phyloP scores from a whole-genome alignment of 2,888 invertebrate genomes.

The Melanophora roralis region DNA sequence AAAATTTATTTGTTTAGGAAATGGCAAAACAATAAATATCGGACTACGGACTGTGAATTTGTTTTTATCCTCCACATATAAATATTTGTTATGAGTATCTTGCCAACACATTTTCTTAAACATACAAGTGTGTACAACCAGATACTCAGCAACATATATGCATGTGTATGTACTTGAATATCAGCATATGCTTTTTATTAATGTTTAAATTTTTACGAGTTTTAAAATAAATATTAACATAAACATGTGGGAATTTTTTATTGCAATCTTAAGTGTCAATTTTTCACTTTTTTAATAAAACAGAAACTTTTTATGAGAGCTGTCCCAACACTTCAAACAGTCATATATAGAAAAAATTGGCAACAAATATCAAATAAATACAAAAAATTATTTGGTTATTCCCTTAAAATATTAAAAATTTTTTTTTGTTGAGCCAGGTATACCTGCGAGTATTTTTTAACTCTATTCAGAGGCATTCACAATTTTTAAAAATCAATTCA shows the following conservation, averaged over 20 bases:
- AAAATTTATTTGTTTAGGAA: slow-evolving; percentile 49
- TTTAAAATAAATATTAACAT: background rate
- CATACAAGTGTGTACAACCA: too few species aligned
- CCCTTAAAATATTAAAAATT: too few species aligned
- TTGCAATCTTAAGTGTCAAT: background rate
- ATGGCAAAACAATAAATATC: slow-evolving; percentile 41
- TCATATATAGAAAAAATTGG: too few species aligned
- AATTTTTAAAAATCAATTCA: too few species aligned
- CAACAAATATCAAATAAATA: too few species aligned
- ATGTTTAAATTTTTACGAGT: background rate
- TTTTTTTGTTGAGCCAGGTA: too few species aligned
- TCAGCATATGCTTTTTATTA: background rate
- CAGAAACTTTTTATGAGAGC: background rate
- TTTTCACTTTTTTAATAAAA: background rate
- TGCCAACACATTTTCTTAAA: background rate
- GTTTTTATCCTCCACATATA: background rate
- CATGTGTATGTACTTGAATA: too few species aligned
- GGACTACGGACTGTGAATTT: background rate
- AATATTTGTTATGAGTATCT: background rate
- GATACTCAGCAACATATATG: too few species aligned
- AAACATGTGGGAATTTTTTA: slow-evolving; percentile 3
- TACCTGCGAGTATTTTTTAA: too few species aligned
- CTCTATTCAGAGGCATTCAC: too few species aligned
- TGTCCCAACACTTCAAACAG: background rate
- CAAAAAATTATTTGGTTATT: too few species aligned